Base-by-base conservation (phyloP, 2,888 invertebrate species). In the Cerastis leucographa region DNA sequence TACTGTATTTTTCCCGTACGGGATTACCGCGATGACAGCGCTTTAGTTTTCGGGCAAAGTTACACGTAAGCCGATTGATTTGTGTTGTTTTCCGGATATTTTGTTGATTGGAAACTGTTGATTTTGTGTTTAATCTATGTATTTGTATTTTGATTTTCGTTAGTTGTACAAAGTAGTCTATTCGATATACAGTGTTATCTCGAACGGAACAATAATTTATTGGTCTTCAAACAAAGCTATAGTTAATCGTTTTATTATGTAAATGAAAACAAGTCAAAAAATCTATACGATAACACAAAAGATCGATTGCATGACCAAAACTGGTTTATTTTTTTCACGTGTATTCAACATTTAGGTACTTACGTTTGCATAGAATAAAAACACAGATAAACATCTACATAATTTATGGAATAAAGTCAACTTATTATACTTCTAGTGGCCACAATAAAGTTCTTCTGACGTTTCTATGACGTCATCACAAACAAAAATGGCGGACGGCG, bases 11-110 rank as follows among this genome's bases (percentile, higher is more conserved):
- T 87, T 88, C 87, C 79, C 75, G 67, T 76, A 75, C 68, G 51
- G 85, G 81, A 86, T 88, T 89, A 89, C 61, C 64, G 77, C 72
- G 88, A 87, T 85, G 90, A 91, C 89, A 88, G 87, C 86, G 83
- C 68, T 85, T 87, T 73, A 80, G 81, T 80, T 78, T 84, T 71
- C 68, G 25, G 29, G n/a, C 46, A 72, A 76, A 77, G 42, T 74
- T 71, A 74, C 70, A 81, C 62, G 54, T 85, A 80, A 81, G 75
- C 82, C 71, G 73, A 85, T 87, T 83, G 83, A 84, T 84, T 83
- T 78, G 71, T 84, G 78, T 72, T 69, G 66, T 78, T 74, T 71
- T 65, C 40, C 64, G 42, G 71, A 54, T 78, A 78, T 65, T 77
- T 82, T 51, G 40, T 7, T 11, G 40, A 81, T 40, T 69, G 59